A percentile compares a stretch with the other conserved stretches of the same genome.
Evolutionary conservation across 2,888 invertebrate species (phyloP).

Genomic region (Antheraea yamamai): DNA sequence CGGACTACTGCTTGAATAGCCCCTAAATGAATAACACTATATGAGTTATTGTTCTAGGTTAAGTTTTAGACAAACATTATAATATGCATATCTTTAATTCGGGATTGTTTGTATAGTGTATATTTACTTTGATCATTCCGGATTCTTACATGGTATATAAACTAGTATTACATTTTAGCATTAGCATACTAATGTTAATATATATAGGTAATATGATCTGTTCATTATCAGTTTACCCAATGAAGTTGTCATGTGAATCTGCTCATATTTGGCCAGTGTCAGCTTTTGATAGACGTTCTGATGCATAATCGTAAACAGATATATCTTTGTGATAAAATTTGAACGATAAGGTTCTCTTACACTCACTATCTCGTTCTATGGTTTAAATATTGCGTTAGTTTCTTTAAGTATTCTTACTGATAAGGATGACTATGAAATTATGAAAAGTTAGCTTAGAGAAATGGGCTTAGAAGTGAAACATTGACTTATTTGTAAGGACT

Average conservation of each 20-base stretch:
- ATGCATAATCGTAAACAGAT: conserved; percentile 4
- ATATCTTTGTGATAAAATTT: conserved; percentile 10
- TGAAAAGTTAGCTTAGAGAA: background rate
- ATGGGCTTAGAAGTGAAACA: background rate
- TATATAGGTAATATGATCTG: conserved; percentile 9
- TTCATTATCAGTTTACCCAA: conserved; percentile 8
- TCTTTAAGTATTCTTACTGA: background rate
- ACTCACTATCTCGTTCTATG: background rate
- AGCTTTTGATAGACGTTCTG: conserved; percentile 8
- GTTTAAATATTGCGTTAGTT: background rate
- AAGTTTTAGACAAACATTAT: background rate
- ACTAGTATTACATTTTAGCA: background rate
- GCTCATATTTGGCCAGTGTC: conserved; percentile 11
- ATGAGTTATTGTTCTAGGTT: background rate
- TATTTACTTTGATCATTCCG: background rate
- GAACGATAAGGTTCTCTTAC: conserved; percentile 12
- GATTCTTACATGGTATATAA: background rate
- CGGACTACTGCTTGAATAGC: too few species aligned
- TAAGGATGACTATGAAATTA: background rate
- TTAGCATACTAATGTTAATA: conserved; percentile 1
- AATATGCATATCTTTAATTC: background rate
- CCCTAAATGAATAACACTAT: background rate
- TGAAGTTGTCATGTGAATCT: conserved; percentile 2
- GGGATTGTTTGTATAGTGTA: background rate
- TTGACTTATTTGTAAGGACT: background rate